Percentiles rank a stretch among this genome's conserved stretches.
Evolutionary conservation across 2,797 vertebrate genomes (phyloP).

Genomic region (Mionectes olivaceus): DNA sequence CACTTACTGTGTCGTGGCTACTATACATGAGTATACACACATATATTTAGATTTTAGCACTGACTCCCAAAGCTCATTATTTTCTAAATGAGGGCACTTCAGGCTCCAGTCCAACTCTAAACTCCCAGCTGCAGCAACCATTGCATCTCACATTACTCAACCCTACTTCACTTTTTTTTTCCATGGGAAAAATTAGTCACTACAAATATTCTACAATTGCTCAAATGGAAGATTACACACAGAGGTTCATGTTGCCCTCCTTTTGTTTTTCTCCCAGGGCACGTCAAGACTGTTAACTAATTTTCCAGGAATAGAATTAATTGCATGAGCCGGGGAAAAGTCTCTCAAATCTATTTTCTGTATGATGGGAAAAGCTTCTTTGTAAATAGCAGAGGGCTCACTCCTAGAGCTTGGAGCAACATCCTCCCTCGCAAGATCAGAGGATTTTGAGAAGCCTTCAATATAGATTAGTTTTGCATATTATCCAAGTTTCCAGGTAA

Average conservation of each 20-base stretch:
- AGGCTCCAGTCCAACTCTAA: constrained; percentile 26
- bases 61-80: constrained; percentile 27
- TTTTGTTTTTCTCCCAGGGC: not conserved
- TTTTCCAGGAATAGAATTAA: constrained; percentile 48
- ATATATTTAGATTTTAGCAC: not conserved
- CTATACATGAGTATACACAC: not conserved
- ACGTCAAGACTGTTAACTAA: not conserved
- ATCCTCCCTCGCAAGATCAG: not conserved
- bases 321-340: not conserved
- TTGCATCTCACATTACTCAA: not conserved
- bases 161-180: not conserved
- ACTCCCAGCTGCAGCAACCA: constrained; percentile 9
- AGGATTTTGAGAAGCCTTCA: not conserved
- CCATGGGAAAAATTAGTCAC: constrained; percentile 30
- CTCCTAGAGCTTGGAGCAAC: not conserved
- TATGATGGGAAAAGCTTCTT: not conserved
- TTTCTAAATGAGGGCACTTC: constrained; percentile 37
- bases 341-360: not conserved
- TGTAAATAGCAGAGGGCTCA: not conserved
- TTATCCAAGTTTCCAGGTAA: not conserved
- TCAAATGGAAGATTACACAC: constrained; percentile 1
- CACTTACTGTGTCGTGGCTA: not conserved
- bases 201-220: not conserved
- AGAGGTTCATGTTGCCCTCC: not conserved
- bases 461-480: not conserved